Base-by-base conservation (phyloP, 2,113 vertebrate genomes). In the Acinonyx jubatus region DNA sequence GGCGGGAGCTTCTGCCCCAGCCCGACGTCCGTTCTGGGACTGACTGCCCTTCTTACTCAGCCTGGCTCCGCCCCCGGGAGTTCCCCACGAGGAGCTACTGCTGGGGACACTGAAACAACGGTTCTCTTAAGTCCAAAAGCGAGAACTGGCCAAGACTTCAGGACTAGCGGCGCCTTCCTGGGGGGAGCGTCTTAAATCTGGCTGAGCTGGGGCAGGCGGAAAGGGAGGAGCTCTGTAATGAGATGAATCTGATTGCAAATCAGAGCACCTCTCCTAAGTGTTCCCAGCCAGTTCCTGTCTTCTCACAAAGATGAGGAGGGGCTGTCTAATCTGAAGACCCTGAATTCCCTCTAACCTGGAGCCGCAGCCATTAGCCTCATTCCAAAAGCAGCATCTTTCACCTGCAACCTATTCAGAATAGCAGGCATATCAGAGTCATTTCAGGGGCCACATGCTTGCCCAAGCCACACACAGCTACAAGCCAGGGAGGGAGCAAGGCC, bases 1-100 rank as follows among this genome's bases (percentile, higher is more conserved):
- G 5, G 41, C 38, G 0, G 4, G 19, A 27, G 21, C 13, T 2
- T 5, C 84, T 1, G 33, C 63, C 0, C 50, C 0, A 1, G 15
- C 9, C 5, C 9, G 7, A 1, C 3, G 1, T 15, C 18, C 0
- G 4, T 23, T 48, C 69, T 0, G 8, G 41, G 41, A 25, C 65
- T 13, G 45, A 3, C 1, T 0, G 48, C 15, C 0, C 31, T n/a
- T 50, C 55, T 23, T 13, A 4, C 18, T 61, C 3, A 7, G n/a
- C 55, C 41, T 6, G 4, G n/a, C 79, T 33, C 65, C 1, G 5
- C 68, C 55, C 61, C 0, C 0, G 3, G 18, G 21, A 61, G 55
- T n/a, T 61, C 36, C 11, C 1, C 5, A 57, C 1, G 1, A 45
- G 4, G 31, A 66, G 85, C 65, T 52, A 13, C 57, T 1, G 19